These are phyloP conservation scores for Lacerta bilineata DNA, from an alignment of 2,797 vertebrate genomes.

Conservation along the genomic window DNA sequence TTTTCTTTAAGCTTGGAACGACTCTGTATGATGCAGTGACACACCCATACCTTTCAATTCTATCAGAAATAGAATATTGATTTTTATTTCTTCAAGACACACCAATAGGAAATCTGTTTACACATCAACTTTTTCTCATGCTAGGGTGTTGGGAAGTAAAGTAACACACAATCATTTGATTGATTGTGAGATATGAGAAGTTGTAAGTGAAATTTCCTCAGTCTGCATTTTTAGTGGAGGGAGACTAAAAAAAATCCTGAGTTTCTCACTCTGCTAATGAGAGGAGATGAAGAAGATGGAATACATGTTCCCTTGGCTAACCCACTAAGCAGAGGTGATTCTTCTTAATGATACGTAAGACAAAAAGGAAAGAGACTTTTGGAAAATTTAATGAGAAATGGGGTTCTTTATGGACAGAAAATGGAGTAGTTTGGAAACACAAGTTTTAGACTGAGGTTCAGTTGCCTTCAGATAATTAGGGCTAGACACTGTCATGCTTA, in stretches of 20 bases:
- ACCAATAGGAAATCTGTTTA: slow-evolving; percentile 1
- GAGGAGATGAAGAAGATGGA: slow-evolving; percentile 44
- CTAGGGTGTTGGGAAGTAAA: neutral
- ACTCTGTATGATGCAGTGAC: neutral
- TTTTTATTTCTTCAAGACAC: slow-evolving; percentile 12
- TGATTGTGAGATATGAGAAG: slow-evolving; percentile 34
- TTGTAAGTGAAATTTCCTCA: neutral
- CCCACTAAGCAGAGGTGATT: slow-evolving; percentile 17
- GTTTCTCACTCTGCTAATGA: slow-evolving; percentile 44
- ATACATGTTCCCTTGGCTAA: neutral
- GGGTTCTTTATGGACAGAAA: neutral
- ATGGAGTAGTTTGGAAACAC: neutral
- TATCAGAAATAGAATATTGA: neutral
- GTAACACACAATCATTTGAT: neutral
- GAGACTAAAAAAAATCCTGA: slow-evolving; percentile 41
- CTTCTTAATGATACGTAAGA: slow-evolving; percentile 22
- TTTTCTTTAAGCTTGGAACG: neutral
- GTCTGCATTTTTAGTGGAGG: neutral
- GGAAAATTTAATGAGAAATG: neutral
- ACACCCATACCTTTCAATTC: slow-evolving; percentile 20
- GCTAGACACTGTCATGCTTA: neutral
- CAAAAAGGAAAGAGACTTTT: neutral
- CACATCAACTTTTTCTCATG: neutral
- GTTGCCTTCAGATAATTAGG: neutral
- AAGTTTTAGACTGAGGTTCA: neutral